phyloP scores from a whole-genome alignment of 2,888 invertebrate genomes.

The Hemistola chrysoprasaria region DNA sequence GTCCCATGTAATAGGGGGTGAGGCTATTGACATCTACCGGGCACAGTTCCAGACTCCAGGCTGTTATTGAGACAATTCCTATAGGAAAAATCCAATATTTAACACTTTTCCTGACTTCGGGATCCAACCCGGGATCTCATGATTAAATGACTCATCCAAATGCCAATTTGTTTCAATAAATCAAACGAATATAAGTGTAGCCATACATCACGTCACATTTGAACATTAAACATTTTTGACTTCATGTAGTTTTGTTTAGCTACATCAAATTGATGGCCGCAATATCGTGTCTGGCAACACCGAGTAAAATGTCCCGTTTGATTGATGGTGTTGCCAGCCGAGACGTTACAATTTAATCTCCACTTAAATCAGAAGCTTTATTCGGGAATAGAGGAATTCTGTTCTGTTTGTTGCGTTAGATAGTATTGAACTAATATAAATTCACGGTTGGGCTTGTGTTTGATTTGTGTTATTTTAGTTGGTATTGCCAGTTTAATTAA shows the following conservation, averaged over 20 bases:
- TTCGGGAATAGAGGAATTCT: conserved; percentile 14
- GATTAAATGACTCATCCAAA: too few species aligned
- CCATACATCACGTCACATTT: conserved; percentile 51
- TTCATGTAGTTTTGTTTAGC: conserved; percentile 48
- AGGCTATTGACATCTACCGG: too few species aligned
- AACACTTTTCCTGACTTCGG: too few species aligned
- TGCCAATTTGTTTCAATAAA: conserved; percentile 4
- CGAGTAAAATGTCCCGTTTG: conserved; percentile 40
- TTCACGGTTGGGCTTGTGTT: background rate
- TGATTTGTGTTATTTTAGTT: background rate
- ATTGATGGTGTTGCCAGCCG: conserved; percentile 43
- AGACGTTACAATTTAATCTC: conserved; percentile 49
- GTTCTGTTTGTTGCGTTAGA: too few species aligned
- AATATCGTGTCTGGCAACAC: conserved; percentile 37
- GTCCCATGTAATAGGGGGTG: too few species aligned
- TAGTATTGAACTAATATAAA: conserved; percentile 5
- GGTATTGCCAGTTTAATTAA: too few species aligned
- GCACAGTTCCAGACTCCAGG: too few species aligned
- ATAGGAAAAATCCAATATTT: too few species aligned
- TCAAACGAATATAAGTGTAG: conserved; percentile 23
- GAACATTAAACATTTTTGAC: conserved; percentile 55
- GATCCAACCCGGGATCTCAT: too few species aligned
- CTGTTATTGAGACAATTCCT: too few species aligned
- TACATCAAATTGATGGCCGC: conserved; percentile 52
- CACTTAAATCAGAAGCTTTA: conserved; percentile 36